Evolutionary conservation across 2,113 vertebrate genomes (phyloP).

Genomic region (Tachuris rubrigastra): DNA sequence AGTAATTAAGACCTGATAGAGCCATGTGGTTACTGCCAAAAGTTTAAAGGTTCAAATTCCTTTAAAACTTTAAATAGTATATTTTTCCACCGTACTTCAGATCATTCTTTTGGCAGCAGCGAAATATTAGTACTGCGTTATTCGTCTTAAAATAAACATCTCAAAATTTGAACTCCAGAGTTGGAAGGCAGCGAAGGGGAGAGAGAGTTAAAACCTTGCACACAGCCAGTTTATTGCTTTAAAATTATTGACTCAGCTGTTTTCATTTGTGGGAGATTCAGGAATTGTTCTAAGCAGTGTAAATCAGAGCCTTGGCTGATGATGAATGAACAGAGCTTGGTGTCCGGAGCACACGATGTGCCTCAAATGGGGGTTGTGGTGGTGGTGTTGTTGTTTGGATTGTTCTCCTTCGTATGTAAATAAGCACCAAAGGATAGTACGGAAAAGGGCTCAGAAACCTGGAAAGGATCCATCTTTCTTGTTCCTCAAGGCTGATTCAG

Average conservation of each 20-base stretch:
- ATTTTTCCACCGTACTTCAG: background rate
- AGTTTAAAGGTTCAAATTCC: background rate
- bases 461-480: conserved; percentile 22
- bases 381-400: background rate
- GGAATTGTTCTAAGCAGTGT: background rate
- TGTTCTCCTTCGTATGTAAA: background rate
- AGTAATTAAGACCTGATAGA: background rate
- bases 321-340: conserved; percentile 20
- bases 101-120: background rate
- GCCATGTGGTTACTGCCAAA: background rate
- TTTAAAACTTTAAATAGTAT: background rate
- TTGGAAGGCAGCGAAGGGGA: background rate
- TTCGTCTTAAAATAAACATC: background rate
- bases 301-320: conserved; percentile 21
- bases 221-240: background rate
- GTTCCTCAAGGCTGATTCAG: background rate
- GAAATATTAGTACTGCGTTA: background rate
- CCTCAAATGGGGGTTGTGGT: background rate
- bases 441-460: background rate
- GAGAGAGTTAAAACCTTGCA: background rate
- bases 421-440: background rate
- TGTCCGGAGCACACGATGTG: background rate
- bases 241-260: conserved; percentile 43
- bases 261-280: background rate
- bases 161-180: background rate